phyloP scores from a whole-genome alignment of 2,797 vertebrate species.

The Psittacula derbiana region DNA sequence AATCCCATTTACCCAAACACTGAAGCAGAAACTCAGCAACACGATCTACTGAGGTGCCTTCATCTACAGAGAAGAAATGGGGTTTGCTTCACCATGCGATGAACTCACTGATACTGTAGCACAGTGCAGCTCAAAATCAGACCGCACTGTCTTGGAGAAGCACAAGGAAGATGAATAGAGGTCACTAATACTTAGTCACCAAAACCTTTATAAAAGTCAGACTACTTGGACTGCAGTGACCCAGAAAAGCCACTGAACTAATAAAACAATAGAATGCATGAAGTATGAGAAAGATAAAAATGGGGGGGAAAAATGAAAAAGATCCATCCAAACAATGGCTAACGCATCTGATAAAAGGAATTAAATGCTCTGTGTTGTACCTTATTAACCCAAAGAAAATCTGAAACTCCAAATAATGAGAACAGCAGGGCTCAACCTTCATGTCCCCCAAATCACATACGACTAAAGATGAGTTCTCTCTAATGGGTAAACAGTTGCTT shows the following conservation, averaged over 20 bases:
- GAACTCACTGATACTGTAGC: background rate
- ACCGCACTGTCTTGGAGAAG: background rate
- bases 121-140: background rate
- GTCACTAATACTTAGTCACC: slow-evolving; percentile 44
- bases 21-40: background rate
- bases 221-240: slow-evolving; percentile 39
- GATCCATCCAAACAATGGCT: background rate
- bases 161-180: slow-evolving; percentile 46
- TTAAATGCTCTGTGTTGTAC: slow-evolving; percentile 15
- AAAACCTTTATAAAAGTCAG: slow-evolving; percentile 60
- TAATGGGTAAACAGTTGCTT: background rate
- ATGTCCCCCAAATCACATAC: background rate
- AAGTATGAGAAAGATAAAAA: slow-evolving; percentile 33
- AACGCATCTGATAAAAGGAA: slow-evolving; percentile 37
- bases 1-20: background rate
- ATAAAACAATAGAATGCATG: slow-evolving; percentile 51
- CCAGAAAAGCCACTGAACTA: slow-evolving; percentile 51
- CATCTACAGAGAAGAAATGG: background rate
- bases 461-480: background rate
- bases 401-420: slow-evolving; percentile 17
- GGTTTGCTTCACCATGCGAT: background rate
- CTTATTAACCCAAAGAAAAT: slow-evolving; percentile 18
- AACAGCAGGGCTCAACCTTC: background rate
- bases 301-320: background rate
- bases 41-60: background rate